Evolutionary conservation across 2,113 vertebrate genomes (phyloP).

Genomic region (Eonycteris spelaea): DNA sequence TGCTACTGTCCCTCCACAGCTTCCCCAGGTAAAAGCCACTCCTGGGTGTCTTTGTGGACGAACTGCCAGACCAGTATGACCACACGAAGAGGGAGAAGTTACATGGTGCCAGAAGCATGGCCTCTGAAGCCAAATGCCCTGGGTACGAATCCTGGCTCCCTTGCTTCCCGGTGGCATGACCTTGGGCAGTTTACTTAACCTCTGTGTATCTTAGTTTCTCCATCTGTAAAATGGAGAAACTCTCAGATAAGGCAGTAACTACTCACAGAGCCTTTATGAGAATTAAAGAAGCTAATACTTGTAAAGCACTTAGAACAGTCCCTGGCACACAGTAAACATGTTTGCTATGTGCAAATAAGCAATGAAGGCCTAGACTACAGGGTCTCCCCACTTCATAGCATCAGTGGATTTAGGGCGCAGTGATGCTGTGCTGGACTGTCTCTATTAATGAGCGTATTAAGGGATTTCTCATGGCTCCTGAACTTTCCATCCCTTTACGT

Average conservation of each 20-base stretch:
- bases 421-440: not conserved
- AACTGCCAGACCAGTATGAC: not conserved
- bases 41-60: not conserved
- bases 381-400: not conserved
- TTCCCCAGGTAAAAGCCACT: not conserved
- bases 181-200: not conserved
- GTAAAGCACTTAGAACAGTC: not conserved
- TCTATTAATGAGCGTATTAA: not conserved
- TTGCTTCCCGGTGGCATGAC: not conserved
- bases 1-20: not conserved
- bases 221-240: constrained; percentile 9
- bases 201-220: not conserved
- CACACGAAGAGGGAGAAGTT: not conserved
- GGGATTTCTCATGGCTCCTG: not conserved
- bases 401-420: not conserved
- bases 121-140: not conserved
- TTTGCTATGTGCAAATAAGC: constrained; percentile 49
- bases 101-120: not conserved
- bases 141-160: not conserved
- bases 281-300: not conserved
- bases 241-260: not conserved
- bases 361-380: not conserved
- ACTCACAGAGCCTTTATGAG: not conserved
- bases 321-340: not conserved
- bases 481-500: not conserved